These are phyloP conservation scores for Seira sanloemensis DNA, from an alignment of 2,888 invertebrate species.

Conservation along the genomic window DNA sequence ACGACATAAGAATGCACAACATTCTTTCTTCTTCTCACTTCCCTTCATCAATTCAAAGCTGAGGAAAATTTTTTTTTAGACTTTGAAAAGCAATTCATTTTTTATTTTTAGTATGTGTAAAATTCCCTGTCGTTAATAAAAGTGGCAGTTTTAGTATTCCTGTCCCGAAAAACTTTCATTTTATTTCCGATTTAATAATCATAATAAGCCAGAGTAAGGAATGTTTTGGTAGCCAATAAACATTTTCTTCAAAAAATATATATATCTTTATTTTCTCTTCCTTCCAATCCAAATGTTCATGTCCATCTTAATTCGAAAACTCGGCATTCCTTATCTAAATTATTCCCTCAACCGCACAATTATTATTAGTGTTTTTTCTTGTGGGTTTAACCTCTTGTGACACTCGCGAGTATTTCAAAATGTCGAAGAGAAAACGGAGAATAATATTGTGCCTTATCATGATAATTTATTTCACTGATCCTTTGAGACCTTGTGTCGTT, in stretches of 20 bases:
- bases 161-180: constrained; percentile 10
- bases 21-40: not conserved
- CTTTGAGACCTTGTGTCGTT: constrained; percentile 9
- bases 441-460: constrained; percentile 26
- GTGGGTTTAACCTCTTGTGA: constrained; percentile 57
- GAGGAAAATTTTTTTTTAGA: no score
- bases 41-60: constrained; percentile 9
- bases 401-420: constrained; percentile 40
- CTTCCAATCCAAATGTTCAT: not conserved
- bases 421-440: constrained; percentile 23
- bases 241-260: no score
- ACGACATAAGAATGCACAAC: not conserved
- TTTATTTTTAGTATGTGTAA: not conserved
- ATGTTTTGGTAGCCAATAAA: constrained; percentile 9
- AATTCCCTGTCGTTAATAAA: not conserved
- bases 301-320: constrained; percentile 7
- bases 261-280: constrained; percentile 6
- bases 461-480: constrained; percentile 19
- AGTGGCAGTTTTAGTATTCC: not conserved
- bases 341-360: constrained; percentile 44
- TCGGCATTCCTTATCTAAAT: constrained; percentile 48
- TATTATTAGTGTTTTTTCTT: constrained; percentile 24
- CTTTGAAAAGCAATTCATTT: constrained; percentile 1
- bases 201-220: not conserved
- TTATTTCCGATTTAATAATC: not conserved